These are phyloP conservation scores for Ceyx erithaca DNA, from an alignment of 2,797 vertebrate genomes.

Conservation along the genomic window DNA sequence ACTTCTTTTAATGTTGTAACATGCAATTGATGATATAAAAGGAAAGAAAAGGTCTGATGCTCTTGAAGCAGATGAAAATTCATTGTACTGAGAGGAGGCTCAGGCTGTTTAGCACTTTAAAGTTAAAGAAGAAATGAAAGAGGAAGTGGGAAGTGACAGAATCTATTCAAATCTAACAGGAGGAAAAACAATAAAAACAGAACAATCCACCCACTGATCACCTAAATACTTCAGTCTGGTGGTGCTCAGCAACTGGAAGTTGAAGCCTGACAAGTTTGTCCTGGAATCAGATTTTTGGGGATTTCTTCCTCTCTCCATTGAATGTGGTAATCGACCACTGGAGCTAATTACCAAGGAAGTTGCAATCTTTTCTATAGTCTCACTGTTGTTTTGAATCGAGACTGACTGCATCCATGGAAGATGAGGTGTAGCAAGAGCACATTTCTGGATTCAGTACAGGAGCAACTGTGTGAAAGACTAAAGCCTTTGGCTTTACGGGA, in stretches of 20 bases:
- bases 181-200: background rate
- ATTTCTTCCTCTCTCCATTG: background rate
- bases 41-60: accelerated
- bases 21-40: background rate
- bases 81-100: background rate
- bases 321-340: background rate
- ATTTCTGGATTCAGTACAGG: background rate
- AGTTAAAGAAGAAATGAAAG: background rate
- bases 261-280: background rate
- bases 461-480: background rate
- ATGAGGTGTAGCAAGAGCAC: background rate
- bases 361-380: background rate
- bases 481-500: background rate
- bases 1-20: background rate
- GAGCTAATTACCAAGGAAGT: background rate
- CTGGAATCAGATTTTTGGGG: background rate
- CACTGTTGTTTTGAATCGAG: background rate
- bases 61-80: background rate
- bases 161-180: background rate
- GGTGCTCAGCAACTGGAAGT: background rate
- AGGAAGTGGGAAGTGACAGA: background rate
- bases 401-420: background rate
- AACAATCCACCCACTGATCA: background rate
- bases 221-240: background rate
- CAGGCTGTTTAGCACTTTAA: background rate